Evolutionary conservation across 2,113 vertebrate genomes (phyloP), one percentile per base, ranked within the genome.

Genomic region (Takifugu flavidus): DNA sequence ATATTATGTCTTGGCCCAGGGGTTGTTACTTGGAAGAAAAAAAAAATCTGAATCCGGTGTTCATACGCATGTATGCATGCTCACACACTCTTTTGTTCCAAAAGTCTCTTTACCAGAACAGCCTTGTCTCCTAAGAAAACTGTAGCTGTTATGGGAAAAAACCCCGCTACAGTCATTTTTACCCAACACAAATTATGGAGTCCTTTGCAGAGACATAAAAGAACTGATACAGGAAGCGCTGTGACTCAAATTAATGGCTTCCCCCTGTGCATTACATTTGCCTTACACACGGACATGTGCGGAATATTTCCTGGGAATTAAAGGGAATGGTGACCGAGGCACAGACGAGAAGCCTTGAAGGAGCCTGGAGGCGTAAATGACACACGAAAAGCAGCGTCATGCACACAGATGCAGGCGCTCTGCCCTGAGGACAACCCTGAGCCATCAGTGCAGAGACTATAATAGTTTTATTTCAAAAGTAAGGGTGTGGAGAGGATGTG

Each of bases 1-100:
- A 91, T 89, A 91, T 90, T 90, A 82, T 89, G 87, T 85, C 84
- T 89, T 89, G 86, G 89, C 87, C 52, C 79, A 54, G 74, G 54
- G 71, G 75, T 61, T 80, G 68, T 87, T 85, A 75, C 79, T 84
- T 39, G 34, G 34, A 7, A 7, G 4, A 39, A 39, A 39, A 77
- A 89, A 81, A 80, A 74, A 86, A 72, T 62, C 42, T 72, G 84
- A 79, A 80, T 80, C 74, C 81, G 8, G 34, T 74, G 70, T 73
- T 15, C 45, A 77, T 69, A 81, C 74, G 81, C 80, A 78, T 72
- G 73, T 56, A 78, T 59, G 57, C 73, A 84, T 14, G 56, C 79
- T 79, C 58, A 59, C 63, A 64, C 69, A 74, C 67, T 59, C 56
- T 58, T 74, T 72, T 74, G 65, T 54, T 74, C 58, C 65, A 68